Percentiles rank a stretch among this genome's conserved stretches.
Conservation (phyloP, 2,113 vertebrate species). For the Spilogale gracilis region DNA sequence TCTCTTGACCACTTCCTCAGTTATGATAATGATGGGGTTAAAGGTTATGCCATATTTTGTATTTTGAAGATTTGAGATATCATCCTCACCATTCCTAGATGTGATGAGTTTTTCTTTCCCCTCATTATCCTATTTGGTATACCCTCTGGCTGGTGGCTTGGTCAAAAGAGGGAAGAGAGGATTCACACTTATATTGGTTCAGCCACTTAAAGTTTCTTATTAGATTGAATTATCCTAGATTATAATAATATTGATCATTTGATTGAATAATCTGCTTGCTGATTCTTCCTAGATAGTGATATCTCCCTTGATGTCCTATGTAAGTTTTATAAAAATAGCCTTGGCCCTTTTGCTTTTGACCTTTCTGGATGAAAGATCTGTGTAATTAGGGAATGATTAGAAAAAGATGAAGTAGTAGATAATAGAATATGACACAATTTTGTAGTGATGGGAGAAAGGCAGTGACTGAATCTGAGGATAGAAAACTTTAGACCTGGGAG, state of each 20-base stretch:
- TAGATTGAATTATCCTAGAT: background rate
- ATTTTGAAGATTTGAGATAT: background rate
- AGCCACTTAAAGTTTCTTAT: background rate
- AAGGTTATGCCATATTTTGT: background rate
- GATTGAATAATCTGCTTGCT: background rate
- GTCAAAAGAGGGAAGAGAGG: background rate
- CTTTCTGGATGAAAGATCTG: background rate
- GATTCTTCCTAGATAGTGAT: background rate
- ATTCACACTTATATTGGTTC: background rate
- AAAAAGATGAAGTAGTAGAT: background rate
- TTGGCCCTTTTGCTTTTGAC: background rate
- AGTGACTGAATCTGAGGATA: background rate
- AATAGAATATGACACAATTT: background rate
- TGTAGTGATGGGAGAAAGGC: background rate
- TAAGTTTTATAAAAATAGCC: background rate
- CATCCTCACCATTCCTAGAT: background rate
- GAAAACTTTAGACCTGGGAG: background rate
- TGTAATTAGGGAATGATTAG: background rate
- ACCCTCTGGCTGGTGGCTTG: background rate
- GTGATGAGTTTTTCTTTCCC: background rate
- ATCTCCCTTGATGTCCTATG: background rate
- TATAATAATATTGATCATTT: background rate
- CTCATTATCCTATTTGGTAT: background rate
- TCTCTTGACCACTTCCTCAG: background rate
- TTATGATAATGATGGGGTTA: background rate